These are phyloP conservation scores for Chrysomallon squamiferum DNA, from an alignment of 1,140 invertebrate species.

Conservation along the genomic window DNA sequence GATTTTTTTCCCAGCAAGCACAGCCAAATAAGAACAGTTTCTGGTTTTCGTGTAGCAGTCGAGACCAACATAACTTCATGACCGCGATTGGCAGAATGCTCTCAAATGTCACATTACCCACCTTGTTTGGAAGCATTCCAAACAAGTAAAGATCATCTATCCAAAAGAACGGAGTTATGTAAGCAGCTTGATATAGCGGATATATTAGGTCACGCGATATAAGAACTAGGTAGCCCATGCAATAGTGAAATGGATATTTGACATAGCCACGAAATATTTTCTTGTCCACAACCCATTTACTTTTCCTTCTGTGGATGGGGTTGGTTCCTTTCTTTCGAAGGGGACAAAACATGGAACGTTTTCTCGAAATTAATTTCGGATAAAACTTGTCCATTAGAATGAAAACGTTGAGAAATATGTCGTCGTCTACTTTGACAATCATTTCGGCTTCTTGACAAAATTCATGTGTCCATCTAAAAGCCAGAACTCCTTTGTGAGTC, in stretches of 20 bases:
- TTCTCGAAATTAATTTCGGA: no score
- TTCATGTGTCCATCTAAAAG: not conserved
- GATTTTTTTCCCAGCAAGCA: not conserved
- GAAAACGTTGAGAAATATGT: not conserved
- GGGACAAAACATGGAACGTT: no score
- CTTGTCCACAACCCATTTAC: conserved; percentile 11
- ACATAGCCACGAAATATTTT: conserved; percentile 29
- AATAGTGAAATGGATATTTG: conserved; percentile 50
- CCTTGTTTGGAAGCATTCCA: conserved; percentile 47
- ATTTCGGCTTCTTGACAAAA: not conserved
- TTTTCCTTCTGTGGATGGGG: no score
- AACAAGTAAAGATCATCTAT: conserved; percentile 63
- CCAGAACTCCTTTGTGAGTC: not conserved
- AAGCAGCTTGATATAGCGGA: conserved; percentile 48
- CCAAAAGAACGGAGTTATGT: conserved; percentile 56
- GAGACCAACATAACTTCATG: conserved; percentile 16
- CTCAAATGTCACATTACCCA: conserved; percentile 22
- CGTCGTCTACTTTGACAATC: conserved; percentile 6
- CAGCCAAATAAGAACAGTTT: conserved; percentile 17
- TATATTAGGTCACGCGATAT: conserved; percentile 59
- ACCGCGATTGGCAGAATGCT: conserved; percentile 21
- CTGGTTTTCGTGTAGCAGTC: conserved; percentile 15
- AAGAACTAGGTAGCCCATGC: conserved; percentile 60
- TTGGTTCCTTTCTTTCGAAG: no score
- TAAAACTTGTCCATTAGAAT: conserved; percentile 7